Conservation (phyloP, 2,888 invertebrate genomes). For the Sepioteuthis lessoniana region DNA sequence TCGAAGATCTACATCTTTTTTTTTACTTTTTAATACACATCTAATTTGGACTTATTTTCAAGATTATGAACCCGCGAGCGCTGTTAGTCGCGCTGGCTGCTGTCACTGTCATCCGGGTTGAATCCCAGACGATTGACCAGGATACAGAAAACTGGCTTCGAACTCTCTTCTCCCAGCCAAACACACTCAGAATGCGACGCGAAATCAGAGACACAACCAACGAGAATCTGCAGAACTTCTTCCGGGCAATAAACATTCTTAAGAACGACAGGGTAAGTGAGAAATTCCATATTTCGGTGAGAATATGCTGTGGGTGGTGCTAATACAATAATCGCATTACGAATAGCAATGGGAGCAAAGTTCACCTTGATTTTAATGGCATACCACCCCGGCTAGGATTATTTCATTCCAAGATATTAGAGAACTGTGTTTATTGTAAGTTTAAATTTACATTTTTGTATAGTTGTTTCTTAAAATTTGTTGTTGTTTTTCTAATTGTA, state of each 20-base stretch:
- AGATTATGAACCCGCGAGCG: background rate
- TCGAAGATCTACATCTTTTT: too few relatives aligned
- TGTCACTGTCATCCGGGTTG: background rate
- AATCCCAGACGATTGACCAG: background rate
- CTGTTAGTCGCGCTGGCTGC: background rate
- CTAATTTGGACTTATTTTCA: background rate
- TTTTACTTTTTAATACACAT: too few relatives aligned
- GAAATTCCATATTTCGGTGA: background rate
- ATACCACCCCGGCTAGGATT: too few relatives aligned
- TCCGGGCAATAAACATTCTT: constrained; percentile 40
- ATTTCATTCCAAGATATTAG: too few relatives aligned
- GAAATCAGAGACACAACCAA: constrained; percentile 7
- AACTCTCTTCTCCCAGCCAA: constrained; percentile 39
- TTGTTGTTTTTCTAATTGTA: too few relatives aligned
- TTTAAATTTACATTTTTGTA: too few relatives aligned
- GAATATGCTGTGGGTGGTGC: background rate
- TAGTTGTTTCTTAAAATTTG: too few relatives aligned
- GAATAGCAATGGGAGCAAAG: background rate
- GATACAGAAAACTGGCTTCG: background rate
- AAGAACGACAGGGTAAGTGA: constrained; percentile 46
- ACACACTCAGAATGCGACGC: constrained; percentile 25
- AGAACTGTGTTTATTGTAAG: too few relatives aligned
- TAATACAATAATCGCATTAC: background rate
- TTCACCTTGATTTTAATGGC: too few relatives aligned
- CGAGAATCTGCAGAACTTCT: constrained; percentile 35